Evolutionary conservation across 2,888 invertebrate genomes (phyloP).

Genomic region (Biston stratarius): DNA sequence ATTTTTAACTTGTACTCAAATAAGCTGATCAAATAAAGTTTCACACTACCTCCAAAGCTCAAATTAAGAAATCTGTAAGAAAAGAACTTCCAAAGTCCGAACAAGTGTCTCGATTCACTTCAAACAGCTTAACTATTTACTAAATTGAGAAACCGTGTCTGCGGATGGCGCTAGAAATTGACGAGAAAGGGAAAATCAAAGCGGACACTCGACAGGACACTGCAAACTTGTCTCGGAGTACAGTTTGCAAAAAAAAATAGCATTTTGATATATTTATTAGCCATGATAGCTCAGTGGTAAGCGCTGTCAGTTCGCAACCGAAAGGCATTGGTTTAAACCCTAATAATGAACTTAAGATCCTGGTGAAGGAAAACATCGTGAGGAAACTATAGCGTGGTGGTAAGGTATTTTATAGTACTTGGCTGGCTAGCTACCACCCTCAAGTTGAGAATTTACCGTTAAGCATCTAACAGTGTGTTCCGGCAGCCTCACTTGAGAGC

Average conservation of each 20-base stretch:
- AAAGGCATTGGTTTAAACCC: too few relatives aligned
- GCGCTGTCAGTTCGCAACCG: too few relatives aligned
- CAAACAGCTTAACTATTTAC: conserved; percentile 66
- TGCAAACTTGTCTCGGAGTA: conserved; percentile 31
- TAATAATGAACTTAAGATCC: too few relatives aligned
- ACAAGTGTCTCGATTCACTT: conserved; percentile 54
- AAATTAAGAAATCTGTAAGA: conserved; percentile 23
- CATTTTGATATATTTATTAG: too few relatives aligned
- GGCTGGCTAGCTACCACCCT: too few relatives aligned
- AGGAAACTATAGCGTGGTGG: too few relatives aligned
- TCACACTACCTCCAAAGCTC: conserved; percentile 1
- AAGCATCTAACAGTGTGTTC: too few relatives aligned
- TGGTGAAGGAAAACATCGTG: too few relatives aligned
- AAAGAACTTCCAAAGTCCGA: conserved; percentile 39
- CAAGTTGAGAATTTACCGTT: too few relatives aligned
- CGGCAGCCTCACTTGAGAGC: too few relatives aligned
- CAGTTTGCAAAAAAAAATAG: conserved; percentile 14
- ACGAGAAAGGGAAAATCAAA: conserved; percentile 72
- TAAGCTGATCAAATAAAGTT: conserved; percentile 5
- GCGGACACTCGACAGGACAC: conserved; percentile 56
- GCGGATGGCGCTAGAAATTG: conserved; percentile 59
- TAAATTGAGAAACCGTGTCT: conserved; percentile 79
- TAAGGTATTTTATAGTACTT: too few relatives aligned
- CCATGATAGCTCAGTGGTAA: too few relatives aligned
- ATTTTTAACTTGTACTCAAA: not conserved